Conservation (phyloP, 2,888 invertebrate species). For the Chalcosyrphus nemorum region DNA sequence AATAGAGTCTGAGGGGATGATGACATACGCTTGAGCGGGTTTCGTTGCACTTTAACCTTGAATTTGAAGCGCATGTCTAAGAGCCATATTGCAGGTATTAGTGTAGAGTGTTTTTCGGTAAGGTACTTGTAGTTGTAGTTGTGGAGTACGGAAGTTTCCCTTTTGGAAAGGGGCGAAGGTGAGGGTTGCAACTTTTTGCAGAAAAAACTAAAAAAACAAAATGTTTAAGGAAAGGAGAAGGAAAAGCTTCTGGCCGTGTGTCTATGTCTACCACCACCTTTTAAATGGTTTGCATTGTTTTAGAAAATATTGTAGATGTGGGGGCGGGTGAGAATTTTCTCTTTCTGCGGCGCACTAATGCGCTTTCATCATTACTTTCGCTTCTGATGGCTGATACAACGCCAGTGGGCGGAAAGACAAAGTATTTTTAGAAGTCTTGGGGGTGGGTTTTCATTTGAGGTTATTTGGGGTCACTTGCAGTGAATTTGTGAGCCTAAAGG, state of each 20-base stretch:
- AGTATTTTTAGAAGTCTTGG: conserved; percentile 38
- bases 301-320: conserved; percentile 23
- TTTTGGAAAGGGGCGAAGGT: conserved; percentile 68
- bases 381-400: conserved; percentile 54
- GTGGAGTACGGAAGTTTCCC: conserved; percentile 67
- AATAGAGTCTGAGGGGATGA: conserved; percentile 45
- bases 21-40: conserved; percentile 74
- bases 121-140: conserved; percentile 27
- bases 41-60: conserved; percentile 83
- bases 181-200: conserved; percentile 62
- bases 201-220: conserved; percentile 7
- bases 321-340: conserved; percentile 59
- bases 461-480: conserved; percentile 40
- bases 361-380: conserved; percentile 74
- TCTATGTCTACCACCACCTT: conserved; percentile 28
- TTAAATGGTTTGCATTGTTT: conserved; percentile 58
- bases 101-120: conserved; percentile 19
- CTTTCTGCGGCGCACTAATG: conserved; percentile 62
- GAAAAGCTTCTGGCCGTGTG: conserved; percentile 39
- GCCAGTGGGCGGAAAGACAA: conserved; percentile 16
- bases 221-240: conserved; percentile 7
- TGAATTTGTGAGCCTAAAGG: not conserved
- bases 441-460: not conserved
- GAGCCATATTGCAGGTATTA: conserved; percentile 53
- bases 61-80: conserved; percentile 76